Percentiles rank a stretch among this genome's conserved stretches.
Evolutionary conservation across 2,888 invertebrate species (phyloP).

Genomic region (Athetis lepigone): DNA sequence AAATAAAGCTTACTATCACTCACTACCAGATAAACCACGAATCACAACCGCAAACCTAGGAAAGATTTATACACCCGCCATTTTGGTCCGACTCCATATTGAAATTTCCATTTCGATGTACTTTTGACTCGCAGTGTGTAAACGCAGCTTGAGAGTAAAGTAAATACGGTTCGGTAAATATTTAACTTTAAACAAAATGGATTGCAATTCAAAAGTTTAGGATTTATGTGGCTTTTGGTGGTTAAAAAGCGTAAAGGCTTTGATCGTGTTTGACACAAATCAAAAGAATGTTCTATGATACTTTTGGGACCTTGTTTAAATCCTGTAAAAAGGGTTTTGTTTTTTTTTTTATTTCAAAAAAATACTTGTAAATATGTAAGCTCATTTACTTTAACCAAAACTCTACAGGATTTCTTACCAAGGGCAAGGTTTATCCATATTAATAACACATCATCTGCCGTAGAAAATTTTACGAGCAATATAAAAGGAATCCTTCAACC

Average conservation of each 20-base stretch:
- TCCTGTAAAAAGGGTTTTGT: neutral
- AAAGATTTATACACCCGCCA: constrained; percentile 61
- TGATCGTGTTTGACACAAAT: constrained; percentile 13
- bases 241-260: neutral
- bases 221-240: constrained; percentile 7
- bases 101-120: constrained; percentile 51
- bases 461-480: constrained; percentile 41
- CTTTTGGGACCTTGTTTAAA: neutral
- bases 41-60: constrained; percentile 56
- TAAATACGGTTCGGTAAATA: constrained; percentile 31
- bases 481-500: constrained; percentile 39
- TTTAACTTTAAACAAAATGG: constrained; percentile 33
- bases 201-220: constrained; percentile 45
- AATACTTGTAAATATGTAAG: neutral
- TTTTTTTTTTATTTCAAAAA: neutral
- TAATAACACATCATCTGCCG: constrained; percentile 51
- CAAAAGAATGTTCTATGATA: neutral
- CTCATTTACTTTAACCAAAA: neutral
- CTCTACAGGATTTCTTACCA: neutral
- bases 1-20: constrained; percentile 60
- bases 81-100: constrained; percentile 62
- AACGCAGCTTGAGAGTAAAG: constrained; percentile 36
- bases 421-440: constrained; percentile 37
- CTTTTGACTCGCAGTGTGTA: constrained; percentile 38
- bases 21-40: constrained; percentile 66